These are phyloP conservation scores for Mycteria americana DNA, from an alignment of 2,797 vertebrate genomes.

Conservation along the genomic window DNA sequence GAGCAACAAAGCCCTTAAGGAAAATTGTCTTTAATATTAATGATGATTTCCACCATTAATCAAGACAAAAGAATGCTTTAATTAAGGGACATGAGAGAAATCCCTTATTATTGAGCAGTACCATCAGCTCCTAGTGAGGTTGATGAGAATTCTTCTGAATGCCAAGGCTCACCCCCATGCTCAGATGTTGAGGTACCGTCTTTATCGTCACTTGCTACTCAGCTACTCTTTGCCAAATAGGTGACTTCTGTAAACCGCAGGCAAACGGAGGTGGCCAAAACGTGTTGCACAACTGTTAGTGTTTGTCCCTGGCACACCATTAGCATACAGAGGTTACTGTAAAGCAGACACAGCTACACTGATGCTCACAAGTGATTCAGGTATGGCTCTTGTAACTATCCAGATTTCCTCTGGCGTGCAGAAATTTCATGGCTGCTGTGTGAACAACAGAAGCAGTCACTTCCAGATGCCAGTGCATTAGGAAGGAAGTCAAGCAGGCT, in stretches of 20 bases:
- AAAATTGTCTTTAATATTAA: not conserved
- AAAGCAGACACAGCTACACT: not conserved
- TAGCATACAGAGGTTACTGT: not conserved
- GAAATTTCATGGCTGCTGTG: not conserved
- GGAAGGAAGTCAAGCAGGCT: not conserved
- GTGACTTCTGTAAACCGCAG: not conserved
- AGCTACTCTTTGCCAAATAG: not conserved
- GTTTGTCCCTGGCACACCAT: not conserved
- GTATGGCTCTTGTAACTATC: not conserved
- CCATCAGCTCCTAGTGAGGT: not conserved
- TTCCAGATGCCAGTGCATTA: not conserved
- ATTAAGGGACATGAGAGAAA: constrained; percentile 15
- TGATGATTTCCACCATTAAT: not conserved
- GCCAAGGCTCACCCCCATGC: not conserved
- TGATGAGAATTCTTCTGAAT: not conserved
- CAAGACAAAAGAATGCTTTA: constrained; percentile 18
- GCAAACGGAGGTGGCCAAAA: not conserved
- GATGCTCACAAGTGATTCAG: not conserved
- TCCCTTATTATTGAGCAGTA: not conserved
- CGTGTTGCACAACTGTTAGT: not conserved
- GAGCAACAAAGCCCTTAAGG: not conserved
- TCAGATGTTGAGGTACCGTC: not conserved
- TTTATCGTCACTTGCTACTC: not conserved
- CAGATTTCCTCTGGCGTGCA: not conserved
- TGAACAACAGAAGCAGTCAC: not conserved